Evolutionary conservation across 2,113 vertebrate genomes (phyloP).

Genomic region (Albula goreensis): DNA sequence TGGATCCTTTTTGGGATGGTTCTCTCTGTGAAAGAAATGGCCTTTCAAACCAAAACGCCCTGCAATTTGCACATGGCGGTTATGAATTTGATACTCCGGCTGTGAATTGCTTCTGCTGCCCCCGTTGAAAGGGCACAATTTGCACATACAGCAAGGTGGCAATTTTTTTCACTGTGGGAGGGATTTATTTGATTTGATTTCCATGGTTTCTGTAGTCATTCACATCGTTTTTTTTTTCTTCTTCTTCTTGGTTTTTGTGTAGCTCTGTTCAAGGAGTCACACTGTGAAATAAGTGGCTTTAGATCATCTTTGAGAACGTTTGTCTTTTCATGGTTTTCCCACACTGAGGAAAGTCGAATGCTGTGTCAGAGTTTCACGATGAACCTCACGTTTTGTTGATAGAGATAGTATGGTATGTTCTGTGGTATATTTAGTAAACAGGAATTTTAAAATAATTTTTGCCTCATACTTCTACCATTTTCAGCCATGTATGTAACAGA

Average conservation of each 20-base stretch:
- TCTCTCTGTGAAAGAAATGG: neutral
- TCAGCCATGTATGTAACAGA: too few species aligned
- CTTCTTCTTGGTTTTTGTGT: too few species aligned
- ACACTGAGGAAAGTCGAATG: neutral
- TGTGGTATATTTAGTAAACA: too few species aligned
- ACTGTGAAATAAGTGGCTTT: neutral
- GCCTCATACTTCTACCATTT: too few species aligned
- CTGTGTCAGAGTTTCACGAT: neutral
- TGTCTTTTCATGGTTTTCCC: neutral
- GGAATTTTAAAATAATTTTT: too few species aligned
- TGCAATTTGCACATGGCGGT: too few species aligned
- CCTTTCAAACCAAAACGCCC: neutral
- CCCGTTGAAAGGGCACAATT: neutral
- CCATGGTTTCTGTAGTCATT: neutral
- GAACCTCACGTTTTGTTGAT: neutral
- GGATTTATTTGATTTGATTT: neutral
- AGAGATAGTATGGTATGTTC: neutral
- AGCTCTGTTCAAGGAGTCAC: neutral
- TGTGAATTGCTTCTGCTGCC: neutral
- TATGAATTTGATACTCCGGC: too few species aligned
- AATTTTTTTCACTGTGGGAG: neutral
- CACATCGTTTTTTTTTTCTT: too few species aligned
- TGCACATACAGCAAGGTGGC: neutral
- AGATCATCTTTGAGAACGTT: neutral
- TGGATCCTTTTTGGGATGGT: neutral